Evolutionary conservation across 2,113 vertebrate species (phyloP).

Genomic region (Osmerus eperlanus): DNA sequence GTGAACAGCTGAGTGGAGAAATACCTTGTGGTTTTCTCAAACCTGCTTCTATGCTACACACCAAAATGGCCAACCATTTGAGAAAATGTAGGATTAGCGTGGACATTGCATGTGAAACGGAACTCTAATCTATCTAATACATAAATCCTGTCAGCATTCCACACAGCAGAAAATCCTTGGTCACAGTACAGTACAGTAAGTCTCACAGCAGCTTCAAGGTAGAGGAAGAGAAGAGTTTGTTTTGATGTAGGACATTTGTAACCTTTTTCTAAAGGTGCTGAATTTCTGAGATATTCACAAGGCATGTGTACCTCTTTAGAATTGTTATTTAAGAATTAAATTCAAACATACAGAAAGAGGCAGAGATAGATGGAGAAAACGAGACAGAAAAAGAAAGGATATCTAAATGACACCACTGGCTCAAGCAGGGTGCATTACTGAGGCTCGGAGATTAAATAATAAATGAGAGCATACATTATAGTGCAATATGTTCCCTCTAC

Average conservation of each 20-base stretch:
- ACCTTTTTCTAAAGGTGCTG: no score
- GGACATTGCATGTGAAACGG: slow-evolving; percentile 22
- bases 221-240: no score
- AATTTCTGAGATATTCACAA: no score
- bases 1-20: background rate
- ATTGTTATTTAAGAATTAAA: no score
- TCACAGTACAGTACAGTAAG: no score
- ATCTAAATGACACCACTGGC: slow-evolving; percentile 1
- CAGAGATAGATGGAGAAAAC: no score
- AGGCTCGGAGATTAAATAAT: slow-evolving; percentile 5
- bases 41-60: background rate
- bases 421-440: slow-evolving; percentile 1
- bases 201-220: no score
- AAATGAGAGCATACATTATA: background rate
- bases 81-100: slow-evolving; percentile 19
- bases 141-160: slow-evolving; percentile 4
- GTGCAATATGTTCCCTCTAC: no score
- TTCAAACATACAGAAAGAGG: no score
- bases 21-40: background rate
- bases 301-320: no score
- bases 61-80: slow-evolving; percentile 12
- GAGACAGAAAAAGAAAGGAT: background rate
- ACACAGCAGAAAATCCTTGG: no score
- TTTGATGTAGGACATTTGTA: no score
- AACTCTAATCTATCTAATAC: slow-evolving; percentile 16